Percentiles rank a stretch among this genome's conserved stretches.
These are phyloP conservation scores for Athalia rosae DNA, from an alignment of 2,888 invertebrate species.

Conservation along the genomic window DNA sequence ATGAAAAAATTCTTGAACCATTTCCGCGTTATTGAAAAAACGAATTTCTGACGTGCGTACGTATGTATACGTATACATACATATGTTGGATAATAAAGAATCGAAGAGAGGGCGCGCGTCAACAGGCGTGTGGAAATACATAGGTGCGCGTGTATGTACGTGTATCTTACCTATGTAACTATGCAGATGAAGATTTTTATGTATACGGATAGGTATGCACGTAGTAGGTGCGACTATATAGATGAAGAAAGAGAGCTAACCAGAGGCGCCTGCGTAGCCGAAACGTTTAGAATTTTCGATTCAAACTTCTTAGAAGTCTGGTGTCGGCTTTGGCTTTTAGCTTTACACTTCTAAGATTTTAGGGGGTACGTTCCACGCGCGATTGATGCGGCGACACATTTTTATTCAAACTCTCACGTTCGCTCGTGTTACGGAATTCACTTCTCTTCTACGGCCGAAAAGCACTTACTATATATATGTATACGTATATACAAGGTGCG, in stretches of 20 bases:
- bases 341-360: too few species aligned
- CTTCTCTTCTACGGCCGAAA: not conserved
- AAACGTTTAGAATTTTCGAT: not conserved
- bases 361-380: not conserved
- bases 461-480: not conserved
- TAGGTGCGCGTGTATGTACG: too few species aligned
- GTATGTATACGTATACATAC: not conserved
- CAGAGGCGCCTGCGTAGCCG: not conserved
- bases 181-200: too few species aligned
- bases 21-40: constrained; percentile 25
- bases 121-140: too few species aligned
- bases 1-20: constrained; percentile 9
- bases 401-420: not conserved
- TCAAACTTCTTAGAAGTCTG: constrained; percentile 3
- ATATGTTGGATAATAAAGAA: not conserved
- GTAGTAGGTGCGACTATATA: not conserved
- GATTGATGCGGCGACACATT: not conserved
- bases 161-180: too few species aligned
- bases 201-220: too few species aligned
- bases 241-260: not conserved
- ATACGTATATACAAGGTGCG: not conserved
- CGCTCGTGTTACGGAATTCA: too few species aligned
- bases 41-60: not conserved
- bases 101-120: too few species aligned
- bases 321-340: not conserved